Evolutionary conservation across 1,140 invertebrate genomes (phyloP), one percentile per base, ranked within the genome.

Genomic region (Atta texana): DNA sequence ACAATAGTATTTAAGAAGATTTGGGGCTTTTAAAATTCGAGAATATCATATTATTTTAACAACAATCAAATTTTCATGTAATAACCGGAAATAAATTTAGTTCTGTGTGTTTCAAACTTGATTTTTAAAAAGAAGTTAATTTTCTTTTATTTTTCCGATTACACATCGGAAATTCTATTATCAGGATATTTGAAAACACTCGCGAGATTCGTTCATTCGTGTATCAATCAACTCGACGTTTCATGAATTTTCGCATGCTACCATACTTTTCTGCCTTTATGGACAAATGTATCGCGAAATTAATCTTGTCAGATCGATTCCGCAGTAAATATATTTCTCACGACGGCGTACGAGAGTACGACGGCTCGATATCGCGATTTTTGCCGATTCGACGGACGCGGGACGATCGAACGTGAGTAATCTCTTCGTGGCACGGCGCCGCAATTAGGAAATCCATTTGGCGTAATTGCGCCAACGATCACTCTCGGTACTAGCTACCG

Each of bases 381-480:
- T 92, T 91, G 57, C 75, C 74, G 85, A 91, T 93, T 53, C 85
- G 44, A 64, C 69, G 84, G 34, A 63, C 49, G 72, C 87, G 68
- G 85, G 91, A 92, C 90, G 90, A 92, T 94, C 92, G 94, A 94
- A 94, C 94, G 92, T 92, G 94, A 92, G 93, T 92, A 94, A 94
- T 95, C 89, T 94, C 91, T 89, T 44, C 69, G 89, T 87, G 90
- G 90, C 88, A 87, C 87, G 86, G 89, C 91, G 91, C 87, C 78
- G 94, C 93, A 95, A 95, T 95, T 95, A 95, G 94, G 92, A 95
- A 94, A 94, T 95, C 94, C 94, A 95, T 95, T 95, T 93, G 94
- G 92, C 86, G 93, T 95, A 94, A 95, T 95, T 95, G 93, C 94
- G 93, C 93, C 92, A 94, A 94, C 87, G 90, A 91, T 90, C 88